Base-by-base conservation (phyloP, 2,113 vertebrate species). In the Phalacrocorax brasilianus region DNA sequence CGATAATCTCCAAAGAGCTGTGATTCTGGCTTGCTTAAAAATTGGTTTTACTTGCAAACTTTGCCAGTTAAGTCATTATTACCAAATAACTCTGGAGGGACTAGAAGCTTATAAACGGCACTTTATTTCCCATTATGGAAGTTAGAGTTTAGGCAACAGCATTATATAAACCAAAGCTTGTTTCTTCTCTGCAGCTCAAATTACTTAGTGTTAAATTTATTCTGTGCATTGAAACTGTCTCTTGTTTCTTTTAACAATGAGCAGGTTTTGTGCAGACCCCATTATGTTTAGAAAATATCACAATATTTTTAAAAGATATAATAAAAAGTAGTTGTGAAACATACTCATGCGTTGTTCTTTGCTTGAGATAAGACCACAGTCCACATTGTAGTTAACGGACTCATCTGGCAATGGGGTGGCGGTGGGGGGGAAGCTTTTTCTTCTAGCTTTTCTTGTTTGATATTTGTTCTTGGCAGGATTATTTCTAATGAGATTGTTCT, bases 41-140 rank as follows among this genome's bases (percentile, higher is more conserved):
- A 95, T 65, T 47, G 15, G 74, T 82, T 97, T 94, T 96, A 50
- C 91, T 97, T 97, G 97, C 95, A 97, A 73, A 93, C 79, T 86
- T 95, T 93, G 79, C 87, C 89, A 89, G 74, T 84, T 81, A 91
- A 93, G 53, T 79, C 61, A 68, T 91, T 91, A 82, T 77, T 78
- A 85, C 88, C 85, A 95, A 91, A 93, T 92, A 93, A 85, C 42
- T 78, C 85, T 93, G 72, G 53, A 78, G 83, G 76, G 63, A 96
- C 68, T 86, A 66, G 67, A 92, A 73, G 70, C 62, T 88, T 28
- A 81, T 92, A 81, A 91, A 84, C 94, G 70, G 33, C 28, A 47
- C 66, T 86, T 91, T 74, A 81, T 93, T 88, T 95, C 70, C 58
- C 76, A 40, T 80, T 79, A 22, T 35, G 56, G 38, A 78, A 66